Conservation (phyloP, 2,888 invertebrate genomes). For the Cataglyphis altisquamis region DNA sequence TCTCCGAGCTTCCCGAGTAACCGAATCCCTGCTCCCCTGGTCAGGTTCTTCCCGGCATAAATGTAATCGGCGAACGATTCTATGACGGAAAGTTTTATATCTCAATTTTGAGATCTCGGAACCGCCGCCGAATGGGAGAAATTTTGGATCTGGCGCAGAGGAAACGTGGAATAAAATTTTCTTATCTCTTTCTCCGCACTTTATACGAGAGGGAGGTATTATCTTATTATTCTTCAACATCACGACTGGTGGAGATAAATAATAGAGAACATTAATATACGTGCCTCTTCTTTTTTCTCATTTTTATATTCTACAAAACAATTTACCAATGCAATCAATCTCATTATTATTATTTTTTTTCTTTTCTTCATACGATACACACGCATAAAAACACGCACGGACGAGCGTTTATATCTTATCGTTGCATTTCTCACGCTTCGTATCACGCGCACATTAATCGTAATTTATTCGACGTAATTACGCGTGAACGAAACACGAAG, state of each 20-base stretch:
- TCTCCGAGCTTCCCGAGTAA: constrained; percentile 55
- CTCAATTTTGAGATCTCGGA: background rate
- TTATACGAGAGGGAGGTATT: background rate
- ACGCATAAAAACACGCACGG: too few species aligned
- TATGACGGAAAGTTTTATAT: constrained; percentile 29
- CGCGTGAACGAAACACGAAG: constrained; percentile 11
- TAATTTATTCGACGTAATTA: constrained; percentile 36
- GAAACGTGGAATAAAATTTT: background rate
- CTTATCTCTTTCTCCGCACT: background rate
- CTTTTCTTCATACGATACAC: background rate
- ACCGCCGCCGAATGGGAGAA: background rate
- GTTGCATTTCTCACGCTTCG: constrained; percentile 12
- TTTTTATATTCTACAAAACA: background rate
- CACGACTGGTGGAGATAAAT: background rate
- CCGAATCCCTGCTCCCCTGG: constrained; percentile 47
- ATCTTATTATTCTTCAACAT: background rate
- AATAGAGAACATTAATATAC: background rate
- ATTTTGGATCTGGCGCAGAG: constrained; percentile 15
- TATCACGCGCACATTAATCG: constrained; percentile 33
- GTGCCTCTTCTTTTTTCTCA: background rate
- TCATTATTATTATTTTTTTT: background rate
- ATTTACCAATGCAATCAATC: constrained; percentile 6
- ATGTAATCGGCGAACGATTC: constrained; percentile 36
- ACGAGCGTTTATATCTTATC: background rate
- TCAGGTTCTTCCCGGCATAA: background rate